phyloP scores from a whole-genome alignment of 2,797 vertebrate genomes.

The Amblyraja radiata region DNA sequence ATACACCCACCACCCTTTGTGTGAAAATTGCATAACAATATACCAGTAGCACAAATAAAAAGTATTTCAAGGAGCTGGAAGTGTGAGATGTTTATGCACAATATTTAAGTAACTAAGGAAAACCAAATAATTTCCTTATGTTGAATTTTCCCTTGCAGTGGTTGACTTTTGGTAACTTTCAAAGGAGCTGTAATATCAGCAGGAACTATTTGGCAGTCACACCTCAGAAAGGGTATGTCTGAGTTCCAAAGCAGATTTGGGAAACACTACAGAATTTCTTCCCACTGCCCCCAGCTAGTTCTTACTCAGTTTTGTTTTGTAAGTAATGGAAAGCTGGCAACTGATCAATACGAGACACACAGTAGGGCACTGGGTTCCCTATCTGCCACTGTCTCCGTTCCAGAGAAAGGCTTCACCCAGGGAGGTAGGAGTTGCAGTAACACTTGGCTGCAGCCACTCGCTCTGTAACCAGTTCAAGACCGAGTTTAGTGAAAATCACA shows the following conservation, averaged over 20 bases:
- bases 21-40: too few relatives aligned
- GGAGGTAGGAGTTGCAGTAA: background rate
- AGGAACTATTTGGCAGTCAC: background rate
- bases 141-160: background rate
- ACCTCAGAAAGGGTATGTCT: slow-evolving; percentile 40
- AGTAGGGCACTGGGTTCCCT: background rate
- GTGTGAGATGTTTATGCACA: background rate
- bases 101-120: slow-evolving; percentile 12
- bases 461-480: background rate
- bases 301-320: background rate
- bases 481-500: background rate
- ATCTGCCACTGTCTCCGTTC: too few relatives aligned
- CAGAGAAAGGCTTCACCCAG: background rate
- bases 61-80: background rate
- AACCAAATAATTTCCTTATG: slow-evolving; percentile 30
- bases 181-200: slow-evolving; percentile 20
- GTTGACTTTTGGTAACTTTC: background rate
- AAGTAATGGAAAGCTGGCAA: background rate
- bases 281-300: background rate
- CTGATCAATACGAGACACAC: background rate
- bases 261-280: background rate
- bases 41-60: background rate
- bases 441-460: background rate
- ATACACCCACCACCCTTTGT: too few relatives aligned
- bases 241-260: slow-evolving; percentile 9